Conservation (phyloP, 2,113 vertebrate genomes). For the Telmatochromis sp. region DNA sequence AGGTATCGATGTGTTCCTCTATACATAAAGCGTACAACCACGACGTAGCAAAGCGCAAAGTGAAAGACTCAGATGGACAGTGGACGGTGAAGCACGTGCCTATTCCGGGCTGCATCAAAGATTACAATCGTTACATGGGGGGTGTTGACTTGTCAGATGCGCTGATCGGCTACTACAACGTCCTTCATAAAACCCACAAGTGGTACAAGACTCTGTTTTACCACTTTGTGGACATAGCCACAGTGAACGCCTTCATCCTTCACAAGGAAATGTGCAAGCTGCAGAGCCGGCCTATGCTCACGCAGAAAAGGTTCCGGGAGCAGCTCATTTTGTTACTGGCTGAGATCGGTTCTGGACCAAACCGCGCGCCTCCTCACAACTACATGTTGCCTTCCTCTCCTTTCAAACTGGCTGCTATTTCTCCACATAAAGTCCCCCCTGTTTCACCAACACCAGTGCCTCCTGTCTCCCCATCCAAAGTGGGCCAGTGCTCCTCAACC, state of each 20-base stretch:
- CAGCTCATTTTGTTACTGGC: constrained; percentile 40
- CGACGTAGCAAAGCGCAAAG: neutral
- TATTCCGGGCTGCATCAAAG: constrained; percentile 30
- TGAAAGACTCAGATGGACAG: constrained; percentile 13
- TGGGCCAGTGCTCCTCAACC: neutral
- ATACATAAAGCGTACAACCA: constrained; percentile 33
- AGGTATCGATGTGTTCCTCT: constrained; percentile 37
- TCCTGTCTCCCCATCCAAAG: neutral
- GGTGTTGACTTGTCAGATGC: constrained; percentile 52
- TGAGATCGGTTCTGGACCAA: constrained; percentile 35
- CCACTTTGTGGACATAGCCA: constrained; percentile 53
- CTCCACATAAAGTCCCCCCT: neutral
- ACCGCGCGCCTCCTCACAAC: constrained; percentile 8
- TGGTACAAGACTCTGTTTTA: constrained; percentile 58
- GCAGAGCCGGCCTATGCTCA: neutral
- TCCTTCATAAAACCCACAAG: constrained; percentile 40
- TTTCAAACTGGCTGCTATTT: neutral
- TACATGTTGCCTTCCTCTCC: neutral
- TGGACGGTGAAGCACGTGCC: constrained; percentile 32
- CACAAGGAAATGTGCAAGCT: constrained; percentile 47
- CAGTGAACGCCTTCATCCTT: constrained; percentile 47
- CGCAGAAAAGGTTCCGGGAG: constrained; percentile 41
- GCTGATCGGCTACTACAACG: constrained; percentile 50
- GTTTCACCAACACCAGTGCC: neutral
- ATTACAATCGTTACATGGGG: constrained; percentile 55